Percentiles rank a stretch among this genome's conserved stretches.
These are phyloP conservation scores for Pyrocoelia pectoralis DNA, from an alignment of 2,888 invertebrate genomes.

Conservation along the genomic window DNA sequence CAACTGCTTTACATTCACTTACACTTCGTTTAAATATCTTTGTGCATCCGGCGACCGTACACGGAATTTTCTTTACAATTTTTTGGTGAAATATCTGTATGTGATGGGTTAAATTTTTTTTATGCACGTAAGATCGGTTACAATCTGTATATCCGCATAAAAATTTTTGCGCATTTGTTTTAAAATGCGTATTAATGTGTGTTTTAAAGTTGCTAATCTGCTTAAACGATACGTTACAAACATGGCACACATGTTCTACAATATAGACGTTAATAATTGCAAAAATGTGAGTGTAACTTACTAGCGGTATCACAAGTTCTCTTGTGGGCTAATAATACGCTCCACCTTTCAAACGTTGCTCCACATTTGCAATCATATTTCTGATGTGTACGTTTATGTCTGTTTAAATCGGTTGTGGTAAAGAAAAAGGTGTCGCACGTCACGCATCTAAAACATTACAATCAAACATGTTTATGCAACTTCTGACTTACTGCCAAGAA, in stretches of 20 bases:
- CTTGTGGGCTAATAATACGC: conserved; percentile 45
- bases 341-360: conserved; percentile 48
- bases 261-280: not conserved
- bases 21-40: conserved; percentile 35
- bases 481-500: conserved; percentile 32
- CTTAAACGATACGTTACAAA: conserved; percentile 35
- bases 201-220: conserved; percentile 38
- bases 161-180: conserved; percentile 34
- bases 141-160: conserved; percentile 47
- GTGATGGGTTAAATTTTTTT: conserved; percentile 47
- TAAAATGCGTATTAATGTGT: conserved; percentile 43
- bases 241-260: not conserved
- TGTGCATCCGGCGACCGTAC: conserved; percentile 41
- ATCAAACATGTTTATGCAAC: not conserved
- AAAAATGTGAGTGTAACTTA: conserved; percentile 15
- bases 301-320: conserved; percentile 39
- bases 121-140: conserved; percentile 45
- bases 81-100: conserved; percentile 44
- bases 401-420: conserved; percentile 41
- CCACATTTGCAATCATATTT: conserved; percentile 51
- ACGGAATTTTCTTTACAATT: conserved; percentile 37
- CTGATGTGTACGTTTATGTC: conserved; percentile 49
- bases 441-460: conserved; percentile 42
- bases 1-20: conserved; percentile 1
- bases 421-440: conserved; percentile 45